phyloP scores from a whole-genome alignment of 1,140 invertebrate genomes.

The Camponotus vicinus region DNA sequence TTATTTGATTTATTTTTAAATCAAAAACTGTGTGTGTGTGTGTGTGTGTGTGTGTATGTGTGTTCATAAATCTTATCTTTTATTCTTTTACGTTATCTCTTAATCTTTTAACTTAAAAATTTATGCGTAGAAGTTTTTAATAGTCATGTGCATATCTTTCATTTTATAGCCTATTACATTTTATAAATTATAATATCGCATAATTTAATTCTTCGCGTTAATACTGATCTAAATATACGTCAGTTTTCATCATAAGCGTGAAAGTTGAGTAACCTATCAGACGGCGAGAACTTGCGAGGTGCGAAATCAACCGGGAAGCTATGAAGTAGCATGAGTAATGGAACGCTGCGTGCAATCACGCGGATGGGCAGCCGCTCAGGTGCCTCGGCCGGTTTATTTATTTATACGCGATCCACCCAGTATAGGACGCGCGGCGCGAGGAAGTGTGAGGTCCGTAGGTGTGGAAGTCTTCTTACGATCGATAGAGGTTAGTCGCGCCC shows the following conservation, averaged over 20 bases:
- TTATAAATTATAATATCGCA: neutral
- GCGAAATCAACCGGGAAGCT: constrained; percentile 62
- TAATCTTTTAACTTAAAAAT: too few species aligned
- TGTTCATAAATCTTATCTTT: too few species aligned
- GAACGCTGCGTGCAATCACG: constrained; percentile 63
- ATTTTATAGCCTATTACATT: neutral
- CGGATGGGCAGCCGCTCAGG: constrained; percentile 58
- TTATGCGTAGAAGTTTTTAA: neutral
- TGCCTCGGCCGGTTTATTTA: constrained; percentile 62
- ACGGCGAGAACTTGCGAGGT: constrained; percentile 48
- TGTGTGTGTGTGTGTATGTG: too few species aligned
- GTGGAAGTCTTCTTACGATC: constrained; percentile 82
- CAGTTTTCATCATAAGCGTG: constrained; percentile 31
- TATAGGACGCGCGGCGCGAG: constrained; percentile 63
- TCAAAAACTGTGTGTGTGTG: too few species aligned
- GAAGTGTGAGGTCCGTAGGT: constrained; percentile 79
- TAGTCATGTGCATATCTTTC: neutral
- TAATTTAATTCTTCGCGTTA: constrained; percentile 14
- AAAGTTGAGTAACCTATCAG: constrained; percentile 57
- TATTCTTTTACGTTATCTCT: too few species aligned
- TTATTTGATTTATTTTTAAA: too few species aligned
- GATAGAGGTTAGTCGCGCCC: constrained; percentile 82
- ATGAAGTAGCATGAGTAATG: constrained; percentile 63
- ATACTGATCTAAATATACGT: constrained; percentile 41
- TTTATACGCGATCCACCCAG: constrained; percentile 72